A percentile compares a stretch with the other conserved stretches of the same genome.
phyloP scores from a whole-genome alignment of 2,888 invertebrate genomes.

The Neria commutata region DNA sequence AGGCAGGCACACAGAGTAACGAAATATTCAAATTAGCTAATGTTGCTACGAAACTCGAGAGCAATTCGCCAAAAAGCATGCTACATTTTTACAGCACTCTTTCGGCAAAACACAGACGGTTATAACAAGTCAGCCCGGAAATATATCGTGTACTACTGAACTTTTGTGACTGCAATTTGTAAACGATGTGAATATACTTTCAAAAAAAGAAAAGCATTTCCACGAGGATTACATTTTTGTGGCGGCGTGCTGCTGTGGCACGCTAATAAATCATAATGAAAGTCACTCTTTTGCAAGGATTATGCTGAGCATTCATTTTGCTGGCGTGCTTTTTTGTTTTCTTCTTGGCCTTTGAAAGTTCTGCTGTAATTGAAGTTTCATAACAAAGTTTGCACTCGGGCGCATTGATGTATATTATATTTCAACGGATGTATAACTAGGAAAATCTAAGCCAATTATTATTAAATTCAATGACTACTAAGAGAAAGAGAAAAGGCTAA shows the following conservation, averaged over 20 bases:
- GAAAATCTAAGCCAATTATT: not conserved
- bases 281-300: not conserved
- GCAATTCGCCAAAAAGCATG: slow-evolving; percentile 16
- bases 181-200: slow-evolving; percentile 49
- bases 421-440: not conserved
- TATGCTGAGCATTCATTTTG: no score
- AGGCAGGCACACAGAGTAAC: not conserved
- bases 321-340: no score
- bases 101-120: slow-evolving; percentile 28
- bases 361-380: no score
- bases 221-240: slow-evolving; percentile 15
- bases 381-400: no score
- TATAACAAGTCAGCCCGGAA: not conserved
- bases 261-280: slow-evolving; percentile 25
- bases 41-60: slow-evolving; percentile 10
- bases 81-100: not conserved
- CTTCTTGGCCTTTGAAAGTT: no score
- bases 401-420: not conserved
- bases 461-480: no score
- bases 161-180: slow-evolving; percentile 45
- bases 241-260: not conserved
- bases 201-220: slow-evolving; percentile 33
- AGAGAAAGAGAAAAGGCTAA: no score
- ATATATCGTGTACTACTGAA: slow-evolving; percentile 12
- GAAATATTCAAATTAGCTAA: not conserved